phyloP scores from a whole-genome alignment of 2,797 vertebrate genomes.

The Choloepus didactylus region DNA sequence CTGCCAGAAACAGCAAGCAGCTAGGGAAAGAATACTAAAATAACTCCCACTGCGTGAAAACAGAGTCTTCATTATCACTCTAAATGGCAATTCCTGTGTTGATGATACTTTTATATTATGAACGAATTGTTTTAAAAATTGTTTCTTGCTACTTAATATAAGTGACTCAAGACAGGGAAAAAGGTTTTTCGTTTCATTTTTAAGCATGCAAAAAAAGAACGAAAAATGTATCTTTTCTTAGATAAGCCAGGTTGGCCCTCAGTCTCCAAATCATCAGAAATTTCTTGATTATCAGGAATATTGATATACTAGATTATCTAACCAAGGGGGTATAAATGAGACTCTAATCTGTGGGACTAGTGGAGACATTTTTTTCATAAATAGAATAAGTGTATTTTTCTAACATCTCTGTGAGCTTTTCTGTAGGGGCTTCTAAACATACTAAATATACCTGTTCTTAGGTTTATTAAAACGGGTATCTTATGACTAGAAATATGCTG shows the following conservation, averaged over 20 bases:
- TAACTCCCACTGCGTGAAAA: slow-evolving; percentile 67
- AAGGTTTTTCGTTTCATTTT: slow-evolving; percentile 39
- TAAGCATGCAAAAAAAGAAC: slow-evolving; percentile 34
- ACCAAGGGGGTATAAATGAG: neutral
- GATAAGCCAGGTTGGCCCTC: neutral
- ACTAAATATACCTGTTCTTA: neutral
- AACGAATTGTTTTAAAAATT: slow-evolving; percentile 68
- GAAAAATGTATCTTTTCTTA: slow-evolving; percentile 32
- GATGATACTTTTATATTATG: slow-evolving; percentile 56
- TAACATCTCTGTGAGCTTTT: neutral
- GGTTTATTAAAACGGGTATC: neutral
- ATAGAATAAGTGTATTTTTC: neutral
- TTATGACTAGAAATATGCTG: neutral
- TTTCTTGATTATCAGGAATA: neutral
- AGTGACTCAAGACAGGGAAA: slow-evolving; percentile 61
- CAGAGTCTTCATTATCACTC: slow-evolving; percentile 66
- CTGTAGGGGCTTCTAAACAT: neutral
- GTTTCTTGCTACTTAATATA: slow-evolving; percentile 53
- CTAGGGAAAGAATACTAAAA: slow-evolving; percentile 72
- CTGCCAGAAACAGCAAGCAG: slow-evolving; percentile 65
- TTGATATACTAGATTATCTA: neutral
- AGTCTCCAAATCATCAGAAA: slow-evolving; percentile 42
- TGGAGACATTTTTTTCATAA: neutral
- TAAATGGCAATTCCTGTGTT: slow-evolving; percentile 72
- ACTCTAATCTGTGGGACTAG: neutral